Base-by-base conservation (phyloP, 2,797 vertebrate genomes). In the Chelon auratus region DNA sequence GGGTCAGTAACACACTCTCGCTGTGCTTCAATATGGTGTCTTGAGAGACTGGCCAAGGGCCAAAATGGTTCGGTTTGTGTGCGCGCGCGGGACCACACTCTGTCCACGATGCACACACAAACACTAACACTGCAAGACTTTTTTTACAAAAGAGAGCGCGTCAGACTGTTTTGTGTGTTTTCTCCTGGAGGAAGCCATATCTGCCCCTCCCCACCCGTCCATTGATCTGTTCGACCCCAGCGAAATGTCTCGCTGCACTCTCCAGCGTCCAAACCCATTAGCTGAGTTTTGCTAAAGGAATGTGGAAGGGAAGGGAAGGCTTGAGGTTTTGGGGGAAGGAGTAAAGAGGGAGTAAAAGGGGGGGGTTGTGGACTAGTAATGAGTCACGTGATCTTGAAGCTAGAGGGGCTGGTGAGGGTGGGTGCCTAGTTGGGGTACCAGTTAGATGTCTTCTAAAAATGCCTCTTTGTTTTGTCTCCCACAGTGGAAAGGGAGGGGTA, bases 1-100 rank as follows among this genome's bases (percentile, higher is more conserved):
- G 85, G 81, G 71, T 78, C 67, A 55, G 82, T 54, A 66, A 79
- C 78, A 79, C 78, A 65, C 80, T 72, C 88, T 85, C 3, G 78
- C 89, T 90, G 89, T 75, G 90, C 85, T 87, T 86, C 90, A 91
- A 87, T 88, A 91, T 89, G 87, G 81, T 74, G 77, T 84, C 80
- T 87, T 80, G 61, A 79, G 62, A 68, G 77, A 67, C 48, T 73
- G 83, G 83, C 73, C 47, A 54, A 54, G 55, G 51, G 78, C 69
- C 86, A 72, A 26, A 22, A 76, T 48, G 12, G 69, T 26, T 60
- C 36, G 22, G 5, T 50, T 4, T 22, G 22, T 57, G 48, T 56
- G 37, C 36, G 36, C 66, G 56, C 54, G 60, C 70, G 50, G 11
- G 50, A 60, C 24, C 42, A 45, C 5, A 1, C 39, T 73, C 55